Conservation (phyloP, 2,113 vertebrate genomes). For the Progne subis region DNA sequence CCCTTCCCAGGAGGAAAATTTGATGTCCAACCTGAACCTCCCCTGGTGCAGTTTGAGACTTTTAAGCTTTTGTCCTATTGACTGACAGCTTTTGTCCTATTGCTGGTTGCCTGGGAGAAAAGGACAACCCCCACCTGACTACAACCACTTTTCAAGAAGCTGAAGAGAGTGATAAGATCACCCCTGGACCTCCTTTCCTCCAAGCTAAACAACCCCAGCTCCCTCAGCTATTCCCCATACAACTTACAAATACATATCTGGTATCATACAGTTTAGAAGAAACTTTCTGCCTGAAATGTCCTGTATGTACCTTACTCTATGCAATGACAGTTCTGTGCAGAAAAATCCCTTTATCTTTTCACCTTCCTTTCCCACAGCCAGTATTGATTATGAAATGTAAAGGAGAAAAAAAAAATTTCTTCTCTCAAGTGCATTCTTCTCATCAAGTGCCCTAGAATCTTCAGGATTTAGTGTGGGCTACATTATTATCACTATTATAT, state of each 20-base stretch:
- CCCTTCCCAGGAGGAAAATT: not conserved
- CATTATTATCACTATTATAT: not conserved
- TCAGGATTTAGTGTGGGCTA: not conserved
- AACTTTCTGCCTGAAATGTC: not conserved
- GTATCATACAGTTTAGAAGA: not conserved
- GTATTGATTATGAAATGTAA: not conserved
- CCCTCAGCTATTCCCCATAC: not conserved
- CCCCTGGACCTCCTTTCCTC: not conserved
- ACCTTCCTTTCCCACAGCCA: not conserved
- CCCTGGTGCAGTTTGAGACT: not conserved
- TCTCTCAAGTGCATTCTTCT: not conserved
- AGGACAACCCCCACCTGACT: not conserved
- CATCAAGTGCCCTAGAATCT: not conserved
- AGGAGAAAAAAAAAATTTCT: not conserved
- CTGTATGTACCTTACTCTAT: not conserved
- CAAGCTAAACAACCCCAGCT: not conserved
- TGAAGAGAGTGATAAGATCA: not conserved
- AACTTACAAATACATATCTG: not conserved
- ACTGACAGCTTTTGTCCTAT: not conserved
- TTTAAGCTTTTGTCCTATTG: not conserved
- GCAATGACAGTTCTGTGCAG: not conserved
- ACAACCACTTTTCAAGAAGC: not conserved
- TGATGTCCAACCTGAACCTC: not conserved
- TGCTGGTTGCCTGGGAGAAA: not conserved
- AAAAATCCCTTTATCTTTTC: not conserved